A percentile compares a stretch with the other conserved stretches of the same genome.
Conservation (phyloP, 2,797 vertebrate genomes). For the Fratercula arctica region DNA sequence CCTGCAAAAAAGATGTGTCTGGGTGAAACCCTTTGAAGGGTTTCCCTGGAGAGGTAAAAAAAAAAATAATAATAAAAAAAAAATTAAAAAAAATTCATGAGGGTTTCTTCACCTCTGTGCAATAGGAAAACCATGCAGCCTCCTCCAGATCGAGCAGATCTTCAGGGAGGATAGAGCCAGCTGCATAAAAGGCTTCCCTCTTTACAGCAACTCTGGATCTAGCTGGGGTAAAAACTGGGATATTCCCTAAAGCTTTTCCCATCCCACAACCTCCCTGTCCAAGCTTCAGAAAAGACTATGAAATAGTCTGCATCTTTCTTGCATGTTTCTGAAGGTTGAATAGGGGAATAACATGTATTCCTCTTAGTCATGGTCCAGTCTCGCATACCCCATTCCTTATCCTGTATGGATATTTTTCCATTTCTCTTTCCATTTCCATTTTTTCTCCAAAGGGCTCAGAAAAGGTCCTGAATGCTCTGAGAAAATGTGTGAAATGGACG, state of each 20-base stretch:
- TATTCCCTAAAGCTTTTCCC: not conserved
- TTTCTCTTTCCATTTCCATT: not conserved
- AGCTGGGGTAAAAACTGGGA: not conserved
- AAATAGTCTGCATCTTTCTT: not conserved
- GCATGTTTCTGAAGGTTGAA: not conserved
- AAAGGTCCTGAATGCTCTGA: not conserved
- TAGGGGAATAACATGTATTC: not conserved
- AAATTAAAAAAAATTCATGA: not conserved
- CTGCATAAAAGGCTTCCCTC: not conserved
- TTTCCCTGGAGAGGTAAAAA: slow-evolving; percentile 30
- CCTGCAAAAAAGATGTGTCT: slow-evolving; percentile 20
- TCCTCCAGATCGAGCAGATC: not conserved
- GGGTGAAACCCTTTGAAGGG: not conserved
- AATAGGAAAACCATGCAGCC: not conserved
- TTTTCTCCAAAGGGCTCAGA: not conserved
- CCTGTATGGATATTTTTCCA: not conserved
- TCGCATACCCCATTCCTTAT: not conserved
- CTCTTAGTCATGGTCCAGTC: not conserved
- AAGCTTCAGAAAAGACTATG: not conserved
- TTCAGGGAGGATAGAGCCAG: not conserved
- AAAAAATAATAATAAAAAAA: not conserved
- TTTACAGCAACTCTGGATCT: not conserved
- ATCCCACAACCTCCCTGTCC: not conserved
- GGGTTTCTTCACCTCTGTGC: slow-evolving; percentile 20
- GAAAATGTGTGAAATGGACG: not conserved